Evolutionary conservation across 2,888 invertebrate species (phyloP).

Genomic region (Punctoribates punctum): DNA sequence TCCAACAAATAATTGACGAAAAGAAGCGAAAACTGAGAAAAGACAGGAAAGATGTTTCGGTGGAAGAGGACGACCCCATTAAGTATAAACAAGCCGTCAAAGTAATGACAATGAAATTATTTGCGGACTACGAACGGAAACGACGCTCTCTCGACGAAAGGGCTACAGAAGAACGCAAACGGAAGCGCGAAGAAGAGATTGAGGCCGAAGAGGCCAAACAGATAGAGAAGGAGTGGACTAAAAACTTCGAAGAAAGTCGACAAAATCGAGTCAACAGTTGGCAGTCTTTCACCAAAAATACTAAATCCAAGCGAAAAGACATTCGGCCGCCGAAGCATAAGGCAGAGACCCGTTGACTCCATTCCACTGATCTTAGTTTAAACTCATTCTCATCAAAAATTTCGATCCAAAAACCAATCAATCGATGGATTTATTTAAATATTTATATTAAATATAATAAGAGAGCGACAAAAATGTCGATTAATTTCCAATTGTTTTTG

Average conservation of each 20-base stretch:
- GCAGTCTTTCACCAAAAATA: constrained; percentile 80
- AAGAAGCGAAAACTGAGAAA: constrained; percentile 87
- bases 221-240: constrained; percentile 92
- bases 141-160: constrained; percentile 77
- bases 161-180: constrained; percentile 83
- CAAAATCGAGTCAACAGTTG: constrained; percentile 88
- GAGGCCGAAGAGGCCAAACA: constrained; percentile 86
- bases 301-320: constrained; percentile 67
- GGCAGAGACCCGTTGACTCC: constrained; percentile 73
- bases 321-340: constrained; percentile 91
- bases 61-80: constrained; percentile 66
- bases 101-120: constrained; percentile 97
- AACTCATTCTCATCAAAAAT: background rate
- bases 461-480: too few species aligned
- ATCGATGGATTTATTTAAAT: too few species aligned
- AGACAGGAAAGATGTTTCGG: constrained; percentile 66
- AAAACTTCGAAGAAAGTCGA: constrained; percentile 95
- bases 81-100: constrained; percentile 80
- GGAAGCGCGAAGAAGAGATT: constrained; percentile 88
- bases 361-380: background rate
- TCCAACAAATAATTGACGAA: constrained; percentile 68
- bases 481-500: too few species aligned
- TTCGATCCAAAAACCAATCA: too few species aligned
- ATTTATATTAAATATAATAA: too few species aligned
- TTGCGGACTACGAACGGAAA: constrained; percentile 93